Base-by-base conservation (phyloP, 2,888 invertebrate genomes). In the Drosophila pegasa region DNA sequence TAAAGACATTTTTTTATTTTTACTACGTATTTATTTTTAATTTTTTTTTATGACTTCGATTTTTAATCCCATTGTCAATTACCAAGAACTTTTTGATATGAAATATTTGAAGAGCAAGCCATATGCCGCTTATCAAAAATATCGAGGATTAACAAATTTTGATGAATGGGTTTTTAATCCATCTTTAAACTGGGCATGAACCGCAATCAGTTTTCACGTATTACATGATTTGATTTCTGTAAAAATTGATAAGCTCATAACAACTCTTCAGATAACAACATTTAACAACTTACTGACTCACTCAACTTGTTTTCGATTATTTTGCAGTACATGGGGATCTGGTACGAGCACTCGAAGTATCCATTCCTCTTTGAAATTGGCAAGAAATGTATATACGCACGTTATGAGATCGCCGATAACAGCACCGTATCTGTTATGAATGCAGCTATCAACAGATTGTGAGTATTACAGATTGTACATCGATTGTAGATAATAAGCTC, bases 261-360 rank as follows among this genome's bases (percentile, higher is more conserved):
- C 33, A 48, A 16, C 10, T 12, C 20, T 27, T 16, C 7, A 50
- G n/a, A 35, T 50, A 22, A 5, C 16, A 9, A 37, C 47, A 9
- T 4, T 12, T 10, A 31, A 16, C n/a, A 38, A 18, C 37, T 52
- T 29, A 58, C 37, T 52, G 35, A 58, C 40, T 40, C 20, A 16
- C 12, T 16, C 10, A 16, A 8, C n/a, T 27, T n/a, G 8, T 16
- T 12, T 40, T 27, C 25, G 10, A 12, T 16, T 7, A 16, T 7
- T 41, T 66, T 81, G 50, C 65, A 96, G 96, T 96, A 95, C 85
- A 89, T 95, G 88, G 96, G 97, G 40, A 94, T 94, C 83, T 97
- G 96, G 96, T 96, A 95, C 88, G 96, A 97, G 91, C 94, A 94
- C 18, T 94, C 95, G 80, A 94, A 95, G 82, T 97, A 96, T 91